Conservation (phyloP, 2,797 vertebrate genomes). For the Sebastes steindachneri region DNA sequence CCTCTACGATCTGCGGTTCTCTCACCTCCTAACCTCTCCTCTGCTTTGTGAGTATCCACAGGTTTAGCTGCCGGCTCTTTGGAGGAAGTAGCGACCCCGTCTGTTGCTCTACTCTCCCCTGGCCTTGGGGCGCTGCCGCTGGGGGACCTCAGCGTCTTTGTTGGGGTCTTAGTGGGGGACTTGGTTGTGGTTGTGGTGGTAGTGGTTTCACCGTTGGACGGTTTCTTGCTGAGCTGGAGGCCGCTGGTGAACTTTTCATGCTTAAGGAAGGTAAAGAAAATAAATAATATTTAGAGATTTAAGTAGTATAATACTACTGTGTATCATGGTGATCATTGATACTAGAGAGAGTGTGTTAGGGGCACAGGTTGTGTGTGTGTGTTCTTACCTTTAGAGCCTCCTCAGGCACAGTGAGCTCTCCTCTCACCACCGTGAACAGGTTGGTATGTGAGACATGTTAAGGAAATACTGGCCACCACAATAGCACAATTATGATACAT, state of each 20-base stretch:
- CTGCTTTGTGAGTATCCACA: constrained; percentile 84
- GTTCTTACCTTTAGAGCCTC: constrained; percentile 95
- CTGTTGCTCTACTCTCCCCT: constrained; percentile 61
- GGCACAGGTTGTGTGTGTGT: background rate
- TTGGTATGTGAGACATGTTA: constrained; percentile 94
- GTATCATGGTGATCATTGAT: background rate
- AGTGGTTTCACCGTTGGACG: constrained; percentile 82
- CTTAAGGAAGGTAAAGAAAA: constrained; percentile 71
- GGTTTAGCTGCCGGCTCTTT: constrained; percentile 78
- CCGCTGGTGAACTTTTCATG: constrained; percentile 99
- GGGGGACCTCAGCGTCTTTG: constrained; percentile 81
- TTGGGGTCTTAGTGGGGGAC: constrained; percentile 78
- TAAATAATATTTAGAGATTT: background rate
- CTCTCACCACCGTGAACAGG: constrained; percentile 96
- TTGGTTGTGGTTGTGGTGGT: constrained; percentile 75
- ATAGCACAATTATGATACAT: background rate
- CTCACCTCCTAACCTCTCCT: constrained; percentile 91
- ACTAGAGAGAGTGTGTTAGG: background rate
- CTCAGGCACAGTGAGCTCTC: constrained; percentile 96
- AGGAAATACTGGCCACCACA: constrained; percentile 74
- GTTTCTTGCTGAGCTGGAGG: constrained; percentile 93
- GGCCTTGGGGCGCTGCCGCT: constrained; percentile 55
- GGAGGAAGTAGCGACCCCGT: constrained; percentile 51
- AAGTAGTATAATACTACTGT: background rate
- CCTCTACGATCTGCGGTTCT: background rate